Conservation (phyloP, 1,140 invertebrate genomes). For the Hyposmocoma kahamanoa region DNA sequence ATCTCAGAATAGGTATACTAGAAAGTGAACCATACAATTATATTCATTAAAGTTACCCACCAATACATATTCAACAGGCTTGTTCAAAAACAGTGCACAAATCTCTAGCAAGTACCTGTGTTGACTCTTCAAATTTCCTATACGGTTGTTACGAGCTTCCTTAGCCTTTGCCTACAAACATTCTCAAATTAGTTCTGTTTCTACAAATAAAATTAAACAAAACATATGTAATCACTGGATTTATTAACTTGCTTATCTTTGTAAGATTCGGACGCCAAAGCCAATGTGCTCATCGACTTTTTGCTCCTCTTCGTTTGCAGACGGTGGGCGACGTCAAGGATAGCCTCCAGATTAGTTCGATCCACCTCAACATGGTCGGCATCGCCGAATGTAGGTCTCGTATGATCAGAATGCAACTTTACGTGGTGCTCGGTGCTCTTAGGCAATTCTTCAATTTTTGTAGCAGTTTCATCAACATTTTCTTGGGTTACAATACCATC, state of each 20-base stretch:
- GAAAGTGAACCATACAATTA: too few species aligned
- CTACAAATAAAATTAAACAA: conserved; percentile 20
- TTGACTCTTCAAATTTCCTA: conserved; percentile 68
- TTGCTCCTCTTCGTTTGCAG: conserved; percentile 52
- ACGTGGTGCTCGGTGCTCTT: too few species aligned
- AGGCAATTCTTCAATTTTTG: too few species aligned
- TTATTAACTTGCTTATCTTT: conserved; percentile 68
- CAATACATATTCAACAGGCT: conserved; percentile 74
- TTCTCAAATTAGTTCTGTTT: conserved; percentile 9
- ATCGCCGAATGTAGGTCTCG: too few species aligned
- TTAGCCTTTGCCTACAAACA: conserved; percentile 70
- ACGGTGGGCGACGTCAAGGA: conserved; percentile 49
- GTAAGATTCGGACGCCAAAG: conserved; percentile 53
- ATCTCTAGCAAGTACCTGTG: conserved; percentile 79
- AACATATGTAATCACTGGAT: conserved; percentile 16
- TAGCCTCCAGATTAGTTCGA: conserved; percentile 55
- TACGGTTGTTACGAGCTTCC: conserved; percentile 66
- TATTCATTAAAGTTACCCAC: too few species aligned
- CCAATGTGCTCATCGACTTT: conserved; percentile 55
- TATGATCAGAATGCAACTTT: too few species aligned
- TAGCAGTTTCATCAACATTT: too few species aligned
- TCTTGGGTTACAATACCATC: too few species aligned
- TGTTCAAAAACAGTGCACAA: conserved; percentile 74
- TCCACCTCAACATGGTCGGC: conserved; percentile 33
- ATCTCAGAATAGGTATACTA: too few species aligned